Evolutionary conservation across 2,113 vertebrate species (phyloP).

Genomic region (Deroptyus accipitrinus): DNA sequence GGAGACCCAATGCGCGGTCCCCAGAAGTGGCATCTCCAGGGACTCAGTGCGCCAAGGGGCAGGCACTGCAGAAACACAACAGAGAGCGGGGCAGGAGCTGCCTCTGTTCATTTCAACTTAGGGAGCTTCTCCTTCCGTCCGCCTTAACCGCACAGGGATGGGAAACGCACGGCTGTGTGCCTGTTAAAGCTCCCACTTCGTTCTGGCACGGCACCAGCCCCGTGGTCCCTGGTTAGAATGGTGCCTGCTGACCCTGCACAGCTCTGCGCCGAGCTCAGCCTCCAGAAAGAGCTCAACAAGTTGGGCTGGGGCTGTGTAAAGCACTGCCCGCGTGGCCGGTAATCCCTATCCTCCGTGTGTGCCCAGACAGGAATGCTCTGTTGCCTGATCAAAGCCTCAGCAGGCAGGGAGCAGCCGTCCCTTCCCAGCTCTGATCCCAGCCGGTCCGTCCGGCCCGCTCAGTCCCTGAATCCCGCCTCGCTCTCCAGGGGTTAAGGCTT

Average conservation of each 20-base stretch:
- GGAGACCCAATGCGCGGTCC: rapidly evolving
- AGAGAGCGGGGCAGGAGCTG: neutral
- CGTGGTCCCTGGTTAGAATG: rapidly evolving
- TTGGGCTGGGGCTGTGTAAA: neutral
- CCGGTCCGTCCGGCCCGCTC: conserved; percentile 21
- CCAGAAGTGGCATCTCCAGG: neutral
- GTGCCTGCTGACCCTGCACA: neutral
- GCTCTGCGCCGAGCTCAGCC: neutral
- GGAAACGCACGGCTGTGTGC: neutral
- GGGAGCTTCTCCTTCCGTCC: neutral
- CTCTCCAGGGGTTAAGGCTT: neutral
- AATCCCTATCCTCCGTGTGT: neutral
- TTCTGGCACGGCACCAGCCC: neutral
- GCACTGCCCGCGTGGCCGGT: neutral
- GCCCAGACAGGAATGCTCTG: conserved; percentile 2
- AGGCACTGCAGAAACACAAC: neutral
- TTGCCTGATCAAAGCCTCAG: neutral
- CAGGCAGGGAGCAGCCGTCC: neutral
- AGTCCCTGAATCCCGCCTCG: neutral
- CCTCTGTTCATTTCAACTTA: neutral
- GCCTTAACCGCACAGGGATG: neutral
- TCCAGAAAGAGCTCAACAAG: neutral
- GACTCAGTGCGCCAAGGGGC: neutral
- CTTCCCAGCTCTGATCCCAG: conserved; percentile 60
- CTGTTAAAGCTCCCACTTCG: neutral